phyloP scores from a whole-genome alignment of 2,797 vertebrate species.

The Neosilurus mollespiculum region DNA sequence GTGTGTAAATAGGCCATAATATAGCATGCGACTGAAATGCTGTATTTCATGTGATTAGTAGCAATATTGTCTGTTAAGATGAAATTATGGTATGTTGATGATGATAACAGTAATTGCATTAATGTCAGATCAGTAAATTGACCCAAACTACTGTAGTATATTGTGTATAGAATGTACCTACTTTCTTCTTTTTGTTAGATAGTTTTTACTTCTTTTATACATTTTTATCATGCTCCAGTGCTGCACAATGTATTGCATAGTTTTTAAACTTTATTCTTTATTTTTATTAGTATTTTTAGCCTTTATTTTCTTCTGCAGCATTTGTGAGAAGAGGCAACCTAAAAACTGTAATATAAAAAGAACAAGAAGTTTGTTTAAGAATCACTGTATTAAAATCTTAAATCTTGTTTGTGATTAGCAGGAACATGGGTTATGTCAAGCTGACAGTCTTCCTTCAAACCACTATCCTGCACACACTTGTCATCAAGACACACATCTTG shows the following conservation, averaged over 20 bases:
- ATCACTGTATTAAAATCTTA: neutral
- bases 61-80: neutral
- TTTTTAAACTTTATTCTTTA: neutral
- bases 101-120: neutral
- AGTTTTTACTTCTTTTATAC: neutral
- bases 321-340: neutral
- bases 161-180: conserved; percentile 41
- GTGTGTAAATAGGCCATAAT: too few relatives aligned
- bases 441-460: conserved; percentile 57
- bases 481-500: conserved; percentile 26
- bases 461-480: conserved; percentile 10
- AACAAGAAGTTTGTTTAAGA: neutral
- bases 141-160: conserved; percentile 25
- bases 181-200: conserved; percentile 30
- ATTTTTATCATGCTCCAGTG: neutral
- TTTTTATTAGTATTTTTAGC: neutral
- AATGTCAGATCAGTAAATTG: conserved; percentile 1
- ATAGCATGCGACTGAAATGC: neutral
- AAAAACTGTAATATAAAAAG: neutral
- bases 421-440: conserved; percentile 57
- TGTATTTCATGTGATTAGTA: neutral
- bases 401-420: conserved; percentile 37
- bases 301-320: neutral
- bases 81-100: neutral
- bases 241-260: neutral